A percentile compares a stretch with the other conserved stretches of the same genome.
phyloP scores from a whole-genome alignment of 2,113 vertebrate genomes.

The Strix uralensis region DNA sequence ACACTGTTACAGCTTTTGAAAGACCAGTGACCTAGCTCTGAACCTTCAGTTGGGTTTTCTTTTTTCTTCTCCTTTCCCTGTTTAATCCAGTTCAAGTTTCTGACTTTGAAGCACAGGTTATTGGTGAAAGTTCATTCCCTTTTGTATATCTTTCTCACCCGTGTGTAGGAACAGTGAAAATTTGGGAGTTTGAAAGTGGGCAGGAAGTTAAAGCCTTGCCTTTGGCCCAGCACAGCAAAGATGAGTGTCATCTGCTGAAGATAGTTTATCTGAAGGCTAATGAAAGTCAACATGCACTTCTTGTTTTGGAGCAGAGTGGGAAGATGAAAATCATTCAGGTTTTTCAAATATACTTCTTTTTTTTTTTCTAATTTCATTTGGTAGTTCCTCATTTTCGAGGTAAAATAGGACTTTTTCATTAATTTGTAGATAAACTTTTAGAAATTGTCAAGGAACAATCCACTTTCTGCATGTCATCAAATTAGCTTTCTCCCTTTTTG shows the following conservation, averaged over 20 bases:
- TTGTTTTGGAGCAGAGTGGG: slow-evolving; percentile 64
- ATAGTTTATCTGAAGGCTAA: slow-evolving; percentile 63
- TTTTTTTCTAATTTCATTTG: not conserved
- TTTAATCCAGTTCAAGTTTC: not conserved
- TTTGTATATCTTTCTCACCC: not conserved
- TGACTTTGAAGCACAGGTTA: not conserved
- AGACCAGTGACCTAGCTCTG: not conserved
- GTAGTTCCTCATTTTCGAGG: not conserved
- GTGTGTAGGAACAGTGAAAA: slow-evolving; percentile 69
- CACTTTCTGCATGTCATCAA: not conserved
- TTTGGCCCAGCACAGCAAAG: slow-evolving; percentile 26
- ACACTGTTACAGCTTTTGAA: not conserved
- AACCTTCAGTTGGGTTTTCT: not conserved
- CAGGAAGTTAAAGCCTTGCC: slow-evolving; percentile 67
- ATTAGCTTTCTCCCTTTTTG: not conserved
- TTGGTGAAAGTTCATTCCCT: not conserved
- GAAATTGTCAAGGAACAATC: not conserved
- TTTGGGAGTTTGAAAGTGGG: slow-evolving; percentile 73
- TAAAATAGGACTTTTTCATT: not conserved
- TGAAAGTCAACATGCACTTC: slow-evolving; percentile 49
- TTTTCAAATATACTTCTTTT: not conserved
- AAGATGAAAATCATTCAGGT: slow-evolving; percentile 76
- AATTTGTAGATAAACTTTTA: not conserved
- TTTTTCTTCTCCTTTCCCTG: not conserved
- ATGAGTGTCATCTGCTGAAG: slow-evolving; percentile 25